These are phyloP conservation scores for Ophioninae sp. DNA, from an alignment of 2,888 invertebrate genomes.

Conservation along the genomic window DNA sequence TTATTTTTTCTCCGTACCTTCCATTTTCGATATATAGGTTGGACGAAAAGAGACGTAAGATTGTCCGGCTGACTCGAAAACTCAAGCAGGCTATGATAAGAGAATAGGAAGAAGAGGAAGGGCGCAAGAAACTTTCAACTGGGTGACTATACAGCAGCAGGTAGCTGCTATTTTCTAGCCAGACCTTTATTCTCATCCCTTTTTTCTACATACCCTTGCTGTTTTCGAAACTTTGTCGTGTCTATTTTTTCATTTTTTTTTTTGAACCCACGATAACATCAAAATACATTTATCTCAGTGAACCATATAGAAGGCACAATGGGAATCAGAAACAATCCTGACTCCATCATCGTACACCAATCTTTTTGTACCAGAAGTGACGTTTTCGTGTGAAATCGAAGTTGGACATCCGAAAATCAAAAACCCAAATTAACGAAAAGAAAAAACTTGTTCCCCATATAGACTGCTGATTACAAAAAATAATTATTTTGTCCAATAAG, in stretches of 20 bases:
- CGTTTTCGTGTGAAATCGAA: too few species aligned
- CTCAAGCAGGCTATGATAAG: constrained; percentile 28
- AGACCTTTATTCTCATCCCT: constrained; percentile 1
- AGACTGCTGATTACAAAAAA: too few species aligned
- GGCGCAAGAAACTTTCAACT: constrained; percentile 13
- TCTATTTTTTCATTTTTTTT: constrained; percentile 20
- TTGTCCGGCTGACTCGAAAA: constrained; percentile 17
- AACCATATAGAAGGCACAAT: constrained; percentile 11
- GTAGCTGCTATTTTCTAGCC: constrained; percentile 24
- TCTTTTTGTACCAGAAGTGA: not conserved
- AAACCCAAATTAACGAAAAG: too few species aligned
- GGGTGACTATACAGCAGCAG: constrained; percentile 32
- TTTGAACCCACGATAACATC: constrained; percentile 15
- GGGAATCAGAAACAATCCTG: not conserved
- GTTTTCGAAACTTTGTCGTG: constrained; percentile 18
- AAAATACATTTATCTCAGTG: constrained; percentile 28
- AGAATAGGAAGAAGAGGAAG: constrained; percentile 29
- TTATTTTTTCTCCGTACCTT: not conserved
- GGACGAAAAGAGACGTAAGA: constrained; percentile 33
- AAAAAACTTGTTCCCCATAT: too few species aligned
- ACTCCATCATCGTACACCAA: not conserved
- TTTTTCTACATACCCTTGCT: constrained; percentile 22
- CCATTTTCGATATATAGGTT: constrained; percentile 29
- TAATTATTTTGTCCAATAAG: not conserved
- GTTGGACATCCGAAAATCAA: too few species aligned